Percentiles rank a stretch among this genome's conserved stretches.
Evolutionary conservation across 2,113 vertebrate species (phyloP).

Genomic region (Sceloporus tristichus): DNA sequence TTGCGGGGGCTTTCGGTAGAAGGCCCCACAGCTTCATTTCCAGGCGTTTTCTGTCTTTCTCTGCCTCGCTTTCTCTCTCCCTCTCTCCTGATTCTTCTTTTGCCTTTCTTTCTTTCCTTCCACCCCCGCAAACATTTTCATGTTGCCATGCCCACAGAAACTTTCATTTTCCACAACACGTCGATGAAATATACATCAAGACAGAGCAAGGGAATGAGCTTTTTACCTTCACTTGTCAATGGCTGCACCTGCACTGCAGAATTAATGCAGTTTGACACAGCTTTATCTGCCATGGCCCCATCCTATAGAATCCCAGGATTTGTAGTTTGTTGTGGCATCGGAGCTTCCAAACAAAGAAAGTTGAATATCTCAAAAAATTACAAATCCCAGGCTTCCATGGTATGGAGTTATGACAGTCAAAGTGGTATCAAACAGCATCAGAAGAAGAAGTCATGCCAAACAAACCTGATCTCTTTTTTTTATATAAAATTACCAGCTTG

Average conservation of each 20-base stretch:
- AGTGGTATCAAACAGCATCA: too few relatives aligned
- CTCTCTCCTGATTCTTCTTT: not conserved
- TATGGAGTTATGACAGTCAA: too few relatives aligned
- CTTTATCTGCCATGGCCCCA: too few relatives aligned
- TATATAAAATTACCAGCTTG: too few relatives aligned
- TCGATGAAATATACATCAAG: slow-evolving; percentile 17
- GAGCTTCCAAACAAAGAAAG: too few relatives aligned
- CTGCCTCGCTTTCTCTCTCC: slow-evolving; percentile 30
- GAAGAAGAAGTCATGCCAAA: too few relatives aligned
- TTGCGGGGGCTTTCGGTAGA: slow-evolving; percentile 72
- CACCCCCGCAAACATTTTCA: slow-evolving; percentile 75
- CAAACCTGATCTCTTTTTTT: too few relatives aligned
- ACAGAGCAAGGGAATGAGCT: not conserved
- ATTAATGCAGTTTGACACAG: too few relatives aligned
- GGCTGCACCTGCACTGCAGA: not conserved
- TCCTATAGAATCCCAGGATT: too few relatives aligned
- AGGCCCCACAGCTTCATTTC: slow-evolving; percentile 69
- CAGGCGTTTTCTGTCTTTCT: slow-evolving; percentile 44
- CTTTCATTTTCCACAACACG: slow-evolving; percentile 80
- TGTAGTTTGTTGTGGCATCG: too few relatives aligned
- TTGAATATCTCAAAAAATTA: too few relatives aligned
- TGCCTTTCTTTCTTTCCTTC: slow-evolving; percentile 42
- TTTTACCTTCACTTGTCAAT: slow-evolving; percentile 4
- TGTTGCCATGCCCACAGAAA: slow-evolving; percentile 61
- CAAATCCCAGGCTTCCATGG: too few relatives aligned